phyloP scores from a whole-genome alignment of 2,113 vertebrate species.

The Cygnus atratus region DNA sequence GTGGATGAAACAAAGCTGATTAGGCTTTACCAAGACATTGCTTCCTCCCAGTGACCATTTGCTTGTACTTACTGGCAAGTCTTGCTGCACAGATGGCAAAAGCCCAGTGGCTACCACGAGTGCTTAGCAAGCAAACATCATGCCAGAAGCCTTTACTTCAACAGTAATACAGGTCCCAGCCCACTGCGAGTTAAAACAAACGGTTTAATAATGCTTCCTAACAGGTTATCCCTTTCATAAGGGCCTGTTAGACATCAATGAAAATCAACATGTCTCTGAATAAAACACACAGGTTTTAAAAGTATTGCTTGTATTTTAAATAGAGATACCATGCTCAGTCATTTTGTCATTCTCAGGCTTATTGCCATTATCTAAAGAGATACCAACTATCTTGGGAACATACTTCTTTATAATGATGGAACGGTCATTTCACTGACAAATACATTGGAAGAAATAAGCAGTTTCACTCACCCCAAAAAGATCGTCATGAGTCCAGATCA shows the following conservation, averaged over 20 bases:
- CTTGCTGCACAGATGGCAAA: accelerated
- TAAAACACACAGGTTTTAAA: neutral
- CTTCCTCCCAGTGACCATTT: neutral
- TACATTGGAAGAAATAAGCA: neutral
- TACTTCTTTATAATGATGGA: neutral
- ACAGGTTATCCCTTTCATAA: neutral
- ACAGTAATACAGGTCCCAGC: neutral
- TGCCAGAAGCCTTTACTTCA: neutral
- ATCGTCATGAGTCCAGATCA: neutral
- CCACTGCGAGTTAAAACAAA: neutral
- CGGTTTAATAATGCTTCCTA: neutral
- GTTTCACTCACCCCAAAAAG: neutral
- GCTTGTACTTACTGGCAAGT: neutral
- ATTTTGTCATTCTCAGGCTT: neutral
- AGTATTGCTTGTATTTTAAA: neutral
- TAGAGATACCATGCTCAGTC: neutral
- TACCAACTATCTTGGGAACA: neutral
- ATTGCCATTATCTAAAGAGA: neutral
- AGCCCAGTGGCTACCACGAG: neutral
- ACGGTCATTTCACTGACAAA: neutral
- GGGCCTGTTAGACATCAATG: neutral
- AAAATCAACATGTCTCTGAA: neutral
- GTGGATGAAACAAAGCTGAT: neutral
- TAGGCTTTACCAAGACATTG: neutral
- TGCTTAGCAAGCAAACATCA: neutral